A percentile compares a stretch with the other conserved stretches of the same genome.
Conservation (phyloP, 2,797 vertebrate genomes). For the Manis pentadactyla region DNA sequence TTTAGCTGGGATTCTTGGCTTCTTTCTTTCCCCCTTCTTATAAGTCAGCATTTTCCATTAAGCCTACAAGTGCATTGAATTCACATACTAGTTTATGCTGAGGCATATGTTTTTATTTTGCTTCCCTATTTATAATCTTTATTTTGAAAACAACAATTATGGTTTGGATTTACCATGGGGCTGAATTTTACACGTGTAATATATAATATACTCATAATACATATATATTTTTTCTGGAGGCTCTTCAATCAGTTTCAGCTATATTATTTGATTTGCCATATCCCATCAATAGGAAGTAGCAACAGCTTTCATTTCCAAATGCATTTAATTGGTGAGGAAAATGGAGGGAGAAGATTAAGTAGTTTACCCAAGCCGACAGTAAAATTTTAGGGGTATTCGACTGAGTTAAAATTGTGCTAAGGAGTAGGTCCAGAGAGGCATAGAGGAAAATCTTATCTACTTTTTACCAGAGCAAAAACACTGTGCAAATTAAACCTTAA, state of each 20-base stretch:
- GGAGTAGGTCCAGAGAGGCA: neutral
- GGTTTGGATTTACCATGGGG: conserved; percentile 66
- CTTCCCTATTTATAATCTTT: conserved; percentile 73
- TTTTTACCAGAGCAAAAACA: conserved; percentile 14
- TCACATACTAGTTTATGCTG: conserved; percentile 25
- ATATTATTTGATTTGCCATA: conserved; percentile 47
- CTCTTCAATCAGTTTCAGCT: conserved; percentile 53
- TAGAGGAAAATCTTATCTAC: neutral
- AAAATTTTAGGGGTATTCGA: neutral
- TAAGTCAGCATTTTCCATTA: conserved; percentile 38
- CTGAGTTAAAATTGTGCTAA: neutral
- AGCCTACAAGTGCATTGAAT: conserved; percentile 4
- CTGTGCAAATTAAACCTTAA: neutral
- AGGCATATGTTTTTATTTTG: conserved; percentile 68
- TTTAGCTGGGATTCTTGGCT: neutral
- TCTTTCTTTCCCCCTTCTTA: neutral
- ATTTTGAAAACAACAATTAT: conserved; percentile 78
- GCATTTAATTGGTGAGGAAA: neutral
- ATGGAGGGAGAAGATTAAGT: neutral
- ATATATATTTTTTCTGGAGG: neutral
- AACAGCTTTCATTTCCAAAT: neutral
- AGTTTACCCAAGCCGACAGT: neutral
- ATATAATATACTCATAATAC: neutral
- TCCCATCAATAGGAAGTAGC: neutral
- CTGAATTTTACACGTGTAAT: conserved; percentile 52